Base-by-base conservation (phyloP, 2,113 vertebrate species). In the Embiotoca jacksoni region DNA sequence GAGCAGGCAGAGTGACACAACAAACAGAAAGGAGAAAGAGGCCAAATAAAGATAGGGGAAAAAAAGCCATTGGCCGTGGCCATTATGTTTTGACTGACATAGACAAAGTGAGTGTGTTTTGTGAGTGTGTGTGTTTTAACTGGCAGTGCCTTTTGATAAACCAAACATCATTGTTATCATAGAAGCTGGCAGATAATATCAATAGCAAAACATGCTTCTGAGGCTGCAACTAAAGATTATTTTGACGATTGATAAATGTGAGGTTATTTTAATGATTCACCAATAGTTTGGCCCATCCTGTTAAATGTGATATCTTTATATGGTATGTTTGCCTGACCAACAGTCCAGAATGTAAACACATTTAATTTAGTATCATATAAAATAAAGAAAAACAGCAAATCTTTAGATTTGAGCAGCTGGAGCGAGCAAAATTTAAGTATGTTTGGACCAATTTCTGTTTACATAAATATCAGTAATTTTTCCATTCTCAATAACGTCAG, bases 81-180 rank as follows among this genome's bases (percentile, higher is more conserved):
- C 76, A 58, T 83, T 82, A 58, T 81, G 35, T 78, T 72, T 65
- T 49, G 47, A 70, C 62, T 78, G 72, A 53, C 44, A 50, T 13
- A 14, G 49, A 66, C 14, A 56, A 63, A 77, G 36, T 8, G 0
- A 44, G 39, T 63, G 41, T 15, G 30, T 39, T 35, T 58, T 57
- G 62, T 56, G 61, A 46, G 69, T 70, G 9, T 39, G 44, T 31
- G 36, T 23, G 56, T 50, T 15, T 54, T 64, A 56, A 33, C 2
- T 63, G 10, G 10, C n/a, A 15, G 13, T 33, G 2, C 2, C 31
- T 72, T 41, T 9, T 55, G 30, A 55, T 60, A 41, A 54, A 72
- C 6, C 5, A 15, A 44, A 10, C 6, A 49, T 36, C 9, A 41
- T 33, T 31, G 13, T 54, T 6, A 36, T 66, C 15, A 58, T 47